These are phyloP conservation scores for Eudyptes chrysolophus DNA, from an alignment of 2,113 vertebrate species.

Conservation along the genomic window DNA sequence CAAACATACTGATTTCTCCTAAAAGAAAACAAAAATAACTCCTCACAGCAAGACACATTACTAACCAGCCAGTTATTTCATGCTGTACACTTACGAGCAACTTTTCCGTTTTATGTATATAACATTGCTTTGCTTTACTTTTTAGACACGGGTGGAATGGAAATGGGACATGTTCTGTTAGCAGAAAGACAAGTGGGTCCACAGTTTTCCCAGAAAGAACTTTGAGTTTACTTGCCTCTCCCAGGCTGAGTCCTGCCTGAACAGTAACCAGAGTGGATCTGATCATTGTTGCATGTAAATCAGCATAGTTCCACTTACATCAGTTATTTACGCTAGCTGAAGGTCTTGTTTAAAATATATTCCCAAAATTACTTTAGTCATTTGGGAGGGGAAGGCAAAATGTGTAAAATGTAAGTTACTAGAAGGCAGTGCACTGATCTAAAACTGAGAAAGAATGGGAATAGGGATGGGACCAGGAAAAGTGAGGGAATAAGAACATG, in stretches of 20 bases:
- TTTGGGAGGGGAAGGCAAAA: background rate
- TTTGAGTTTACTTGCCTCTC: background rate
- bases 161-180: background rate
- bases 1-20: background rate
- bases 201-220: background rate
- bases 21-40: background rate
- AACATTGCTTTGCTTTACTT: background rate
- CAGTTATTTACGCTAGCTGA: background rate
- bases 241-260: background rate
- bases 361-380: background rate
- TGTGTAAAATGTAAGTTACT: background rate
- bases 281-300: background rate
- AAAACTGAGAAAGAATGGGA: background rate
- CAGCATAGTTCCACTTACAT: background rate
- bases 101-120: background rate
- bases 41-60: background rate
- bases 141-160: background rate
- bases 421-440: background rate
- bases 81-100: background rate
- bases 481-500: background rate
- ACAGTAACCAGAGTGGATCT: background rate
- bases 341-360: background rate
- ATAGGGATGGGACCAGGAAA: background rate
- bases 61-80: background rate
- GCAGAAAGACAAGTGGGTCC: background rate